Evolutionary conservation across 2,888 invertebrate genomes (phyloP), one percentile per base, ranked within the genome.

Genomic region (Quadriops clusia): DNA sequence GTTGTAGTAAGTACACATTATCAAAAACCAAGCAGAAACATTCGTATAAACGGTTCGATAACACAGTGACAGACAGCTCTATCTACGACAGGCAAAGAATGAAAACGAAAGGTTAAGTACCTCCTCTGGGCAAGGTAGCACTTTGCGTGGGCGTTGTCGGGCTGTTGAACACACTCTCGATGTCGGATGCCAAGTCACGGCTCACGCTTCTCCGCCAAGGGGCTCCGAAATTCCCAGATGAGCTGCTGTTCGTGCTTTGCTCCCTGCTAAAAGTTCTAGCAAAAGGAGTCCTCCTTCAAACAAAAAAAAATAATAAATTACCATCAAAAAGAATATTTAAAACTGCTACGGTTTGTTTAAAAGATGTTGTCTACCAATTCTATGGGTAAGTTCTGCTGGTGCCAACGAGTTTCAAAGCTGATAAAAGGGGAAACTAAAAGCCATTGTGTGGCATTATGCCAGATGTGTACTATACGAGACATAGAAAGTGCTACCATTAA

Each of bases 111-210:
- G 25, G 13, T 26, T 35, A 37, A 59, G 74, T 71, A 80, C 81
- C 80, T 76, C 79, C 79, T 72, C 78, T 67, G 43, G 80, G 79
- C 63, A 74, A 63, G 45, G 70, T 67, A 51, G 68, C 39, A n/a
- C 50, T 50, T 23, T 46, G 43, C 5, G 50, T 67, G 44, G 74
- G 64, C 46, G 70, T 67, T 51, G 66, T 54, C 46, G 64, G 63
- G 33, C 65, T 69, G 53, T 67, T 72, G 66, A 78, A 78, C 63
- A 77, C 76, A 34, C 75, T 75, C 51, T 80, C 79, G 61, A 78
- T 75, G 52, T 81, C 79, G 27, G 74, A 70, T 50, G 74, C 72
- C 53, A 79, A 57, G 54, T 81, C 80, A 46, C 80, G 72, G 40
- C 70, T 70, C 42, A 70, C 64, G 50, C 71, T 72, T 39, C 72